A percentile compares a stretch with the other conserved stretches of the same genome.
phyloP scores from a whole-genome alignment of 2,797 vertebrate genomes.

The Spondyliosoma cantharus region DNA sequence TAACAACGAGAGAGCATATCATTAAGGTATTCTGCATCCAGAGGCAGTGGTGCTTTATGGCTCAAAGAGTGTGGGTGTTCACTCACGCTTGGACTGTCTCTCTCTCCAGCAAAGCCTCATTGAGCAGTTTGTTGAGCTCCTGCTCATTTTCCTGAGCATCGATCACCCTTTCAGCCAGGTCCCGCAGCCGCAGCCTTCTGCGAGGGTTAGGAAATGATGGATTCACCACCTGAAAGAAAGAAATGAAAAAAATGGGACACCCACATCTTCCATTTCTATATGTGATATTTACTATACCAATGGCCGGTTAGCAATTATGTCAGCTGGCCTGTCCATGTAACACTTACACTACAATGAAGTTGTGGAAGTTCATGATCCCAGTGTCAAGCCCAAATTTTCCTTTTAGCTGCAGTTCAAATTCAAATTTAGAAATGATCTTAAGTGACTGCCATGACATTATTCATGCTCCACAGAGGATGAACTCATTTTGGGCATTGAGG shows the following conservation, averaged over 20 bases:
- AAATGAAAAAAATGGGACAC: not conserved
- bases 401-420: too few species aligned
- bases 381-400: too few species aligned
- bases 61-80: not conserved
- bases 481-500: not conserved
- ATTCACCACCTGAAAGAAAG: constrained; percentile 87
- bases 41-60: not conserved
- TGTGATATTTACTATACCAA: not conserved
- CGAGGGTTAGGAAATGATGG: constrained; percentile 95
- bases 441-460: not conserved
- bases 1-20: not conserved
- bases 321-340: not conserved
- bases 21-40: not conserved
- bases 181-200: constrained; percentile 89
- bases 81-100: constrained; percentile 94
- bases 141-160: constrained; percentile 95
- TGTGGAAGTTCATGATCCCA: not conserved
- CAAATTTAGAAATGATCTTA: not conserved
- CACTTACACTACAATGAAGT: not conserved
- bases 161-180: constrained; percentile 92
- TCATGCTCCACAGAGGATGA: not conserved
- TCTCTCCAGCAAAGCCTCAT: constrained; percentile 92
- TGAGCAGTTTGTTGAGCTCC: constrained; percentile 95
- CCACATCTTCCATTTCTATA: not conserved
- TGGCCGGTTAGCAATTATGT: not conserved